phyloP scores from a whole-genome alignment of 35 echinoderm and acorn worm species.

The Holothuria glaberrima region DNA sequence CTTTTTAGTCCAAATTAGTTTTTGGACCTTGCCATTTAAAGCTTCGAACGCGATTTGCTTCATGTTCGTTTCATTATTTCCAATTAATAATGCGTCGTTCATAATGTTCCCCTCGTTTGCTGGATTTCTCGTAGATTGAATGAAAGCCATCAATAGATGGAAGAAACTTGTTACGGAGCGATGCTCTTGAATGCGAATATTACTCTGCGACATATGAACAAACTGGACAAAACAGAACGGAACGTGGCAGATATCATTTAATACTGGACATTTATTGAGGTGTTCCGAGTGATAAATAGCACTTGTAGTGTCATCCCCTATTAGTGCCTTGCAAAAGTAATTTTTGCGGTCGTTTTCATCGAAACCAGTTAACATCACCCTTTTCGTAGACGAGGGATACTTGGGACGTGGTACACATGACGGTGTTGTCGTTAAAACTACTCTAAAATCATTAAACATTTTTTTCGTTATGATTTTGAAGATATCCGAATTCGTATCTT shows the following conservation, averaged over 20 bases:
- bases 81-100: no score
- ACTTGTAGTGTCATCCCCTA: background rate
- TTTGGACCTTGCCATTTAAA: no score
- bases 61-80: no score
- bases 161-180: background rate
- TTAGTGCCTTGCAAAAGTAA: background rate
- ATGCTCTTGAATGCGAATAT: background rate
- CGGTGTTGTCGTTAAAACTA: background rate
- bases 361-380: background rate
- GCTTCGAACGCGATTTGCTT: no score
- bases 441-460: background rate
- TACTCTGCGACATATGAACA: background rate
- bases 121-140: no score
- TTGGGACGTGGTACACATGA: background rate
- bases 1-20: no score
- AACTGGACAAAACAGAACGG: background rate
- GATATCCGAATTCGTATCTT: background rate
- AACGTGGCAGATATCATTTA: background rate
- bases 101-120: no score
- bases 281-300: background rate
- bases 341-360: background rate
- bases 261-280: background rate
- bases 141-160: background rate
- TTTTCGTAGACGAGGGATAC: background rate
- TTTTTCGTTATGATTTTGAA: background rate